Evolutionary conservation across 2,888 invertebrate genomes (phyloP).

Genomic region (Hybos culiciformis): DNA sequence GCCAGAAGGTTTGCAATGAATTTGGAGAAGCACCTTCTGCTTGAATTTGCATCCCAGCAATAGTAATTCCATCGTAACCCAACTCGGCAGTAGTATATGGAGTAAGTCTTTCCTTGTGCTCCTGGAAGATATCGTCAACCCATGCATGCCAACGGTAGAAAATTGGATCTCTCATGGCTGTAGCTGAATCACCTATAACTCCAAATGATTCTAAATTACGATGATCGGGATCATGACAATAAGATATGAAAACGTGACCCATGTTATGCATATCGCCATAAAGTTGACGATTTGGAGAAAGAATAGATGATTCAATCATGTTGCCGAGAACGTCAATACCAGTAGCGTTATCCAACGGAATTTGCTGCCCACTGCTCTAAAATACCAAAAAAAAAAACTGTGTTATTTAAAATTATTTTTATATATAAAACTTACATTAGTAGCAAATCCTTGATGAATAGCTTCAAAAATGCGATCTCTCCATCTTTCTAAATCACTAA

Average conservation of each 20-base stretch:
- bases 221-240: slow-evolving; percentile 68
- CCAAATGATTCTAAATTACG: slow-evolving; percentile 57
- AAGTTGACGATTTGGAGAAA: slow-evolving; percentile 53
- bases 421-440: slow-evolving; percentile 35
- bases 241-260: slow-evolving; percentile 66
- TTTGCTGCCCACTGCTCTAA: slow-evolving; percentile 43
- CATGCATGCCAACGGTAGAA: slow-evolving; percentile 79
- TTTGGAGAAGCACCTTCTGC: slow-evolving; percentile 42
- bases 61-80: slow-evolving; percentile 40
- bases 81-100: slow-evolving; percentile 41
- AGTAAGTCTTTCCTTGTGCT: slow-evolving; percentile 55
- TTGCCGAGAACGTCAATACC: slow-evolving; percentile 72
- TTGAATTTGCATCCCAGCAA: slow-evolving; percentile 42
- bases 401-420: background rate
- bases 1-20: slow-evolving; percentile 58
- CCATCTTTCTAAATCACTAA: slow-evolving; percentile 63
- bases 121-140: slow-evolving; percentile 62
- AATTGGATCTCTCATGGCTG: slow-evolving; percentile 75
- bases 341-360: slow-evolving; percentile 46
- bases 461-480: slow-evolving; percentile 57
- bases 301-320: slow-evolving; percentile 57
- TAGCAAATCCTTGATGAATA: slow-evolving; percentile 48
- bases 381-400: background rate
- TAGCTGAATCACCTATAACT: slow-evolving; percentile 71
- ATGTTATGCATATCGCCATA: slow-evolving; percentile 74